Base-by-base conservation (phyloP, 1,140 invertebrate species). In the Batillaria attramentaria region DNA sequence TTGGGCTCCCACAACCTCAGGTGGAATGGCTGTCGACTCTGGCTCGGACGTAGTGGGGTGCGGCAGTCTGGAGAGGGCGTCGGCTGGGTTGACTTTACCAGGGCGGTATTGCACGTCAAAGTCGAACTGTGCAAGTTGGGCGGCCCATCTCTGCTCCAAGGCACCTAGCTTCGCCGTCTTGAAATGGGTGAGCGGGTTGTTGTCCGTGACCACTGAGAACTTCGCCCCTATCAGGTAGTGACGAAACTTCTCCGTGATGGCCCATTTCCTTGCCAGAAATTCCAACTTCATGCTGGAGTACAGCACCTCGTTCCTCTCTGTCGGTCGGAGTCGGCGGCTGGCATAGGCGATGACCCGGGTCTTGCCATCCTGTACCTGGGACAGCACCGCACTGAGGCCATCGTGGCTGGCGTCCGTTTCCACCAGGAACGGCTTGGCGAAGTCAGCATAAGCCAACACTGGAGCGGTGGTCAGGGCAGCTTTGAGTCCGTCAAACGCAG, bases 221-320 rank as follows among this genome's bases (percentile, higher is more conserved):
- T 35, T 41, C 20, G 66, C 41, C 31, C 81, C 75, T 10, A 85
- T 3, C 35, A 84, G 79, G 75, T 75, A 78, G 10, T 83, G 62
- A 8, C 79, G 77, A 76, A 83, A 83, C 57, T 84, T 85, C 37
- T 83, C 79, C 2, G 81, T 84, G 39, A 78, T n/a, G 79, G 50
- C 28, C 83, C 62, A 60, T 84, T 83, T 31, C 83, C 42, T 46
- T 81, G 80, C 73, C 77, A 80, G 46, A 73, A 78, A 37, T 75
- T 83, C 65, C 77, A 85, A 62, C 81, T 83, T n/a, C 72, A 1
- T 73, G 46, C 73, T 76, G 54, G 28, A 41, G 37, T 69, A 69
- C 60, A 79, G 79, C 28, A 18, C 20, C 18, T 78, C 75, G 66
- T 42, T 41, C 31, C 24, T 41, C 66, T 69, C 66, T n/a, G 66